These are phyloP conservation scores for Sebastes oblongus DNA, from an alignment of 2,797 vertebrate species.

Conservation along the genomic window DNA sequence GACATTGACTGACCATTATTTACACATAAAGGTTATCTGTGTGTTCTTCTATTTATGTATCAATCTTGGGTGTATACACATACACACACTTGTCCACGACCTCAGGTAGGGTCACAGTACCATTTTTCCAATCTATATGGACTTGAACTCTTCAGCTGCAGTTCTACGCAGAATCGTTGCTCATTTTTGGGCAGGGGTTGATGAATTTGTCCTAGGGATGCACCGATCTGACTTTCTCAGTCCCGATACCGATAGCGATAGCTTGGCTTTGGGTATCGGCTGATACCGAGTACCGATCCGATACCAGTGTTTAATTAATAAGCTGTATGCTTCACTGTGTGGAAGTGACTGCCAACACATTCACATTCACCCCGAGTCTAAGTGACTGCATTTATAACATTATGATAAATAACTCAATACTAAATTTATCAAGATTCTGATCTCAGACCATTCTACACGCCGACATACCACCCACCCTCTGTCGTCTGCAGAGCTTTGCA, in stretches of 20 bases:
- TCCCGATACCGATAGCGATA: too few relatives aligned
- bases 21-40: not conserved
- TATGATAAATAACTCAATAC: not conserved
- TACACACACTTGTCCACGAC: not conserved
- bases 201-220: not conserved
- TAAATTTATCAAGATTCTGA: not conserved
- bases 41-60: not conserved
- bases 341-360: not conserved
- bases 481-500: conserved; percentile 27
- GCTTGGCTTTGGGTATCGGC: too few relatives aligned
- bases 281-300: not conserved
- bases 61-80: not conserved
- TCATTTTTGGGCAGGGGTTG: not conserved
- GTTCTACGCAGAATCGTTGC: not conserved
- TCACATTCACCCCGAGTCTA: not conserved
- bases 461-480: conserved; percentile 22
- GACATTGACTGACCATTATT: not conserved
- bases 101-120: not conserved
- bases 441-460: not conserved
- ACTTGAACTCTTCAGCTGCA: not conserved
- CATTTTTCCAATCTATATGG: not conserved
- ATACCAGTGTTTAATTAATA: not conserved
- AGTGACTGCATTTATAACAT: not conserved
- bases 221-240: too few relatives aligned
- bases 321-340: not conserved